These are phyloP conservation scores for Vesta saturnalis DNA, from an alignment of 2,888 invertebrate species.

Conservation along the genomic window DNA sequence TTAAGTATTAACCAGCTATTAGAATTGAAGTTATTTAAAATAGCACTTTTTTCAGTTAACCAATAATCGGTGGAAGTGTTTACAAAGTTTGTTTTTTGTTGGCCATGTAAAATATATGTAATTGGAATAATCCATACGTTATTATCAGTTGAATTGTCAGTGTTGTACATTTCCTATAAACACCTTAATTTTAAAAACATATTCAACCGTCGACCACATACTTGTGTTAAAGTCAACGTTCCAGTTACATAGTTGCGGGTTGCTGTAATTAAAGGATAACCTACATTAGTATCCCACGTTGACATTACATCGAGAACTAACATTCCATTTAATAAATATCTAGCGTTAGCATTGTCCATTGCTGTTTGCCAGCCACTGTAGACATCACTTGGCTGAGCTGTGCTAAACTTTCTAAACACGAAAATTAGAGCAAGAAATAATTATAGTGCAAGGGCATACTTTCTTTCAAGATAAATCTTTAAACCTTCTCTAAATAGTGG, in stretches of 20 bases:
- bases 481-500: conserved; percentile 19
- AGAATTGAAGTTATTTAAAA: conserved; percentile 15
- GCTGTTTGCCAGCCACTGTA: conserved; percentile 50
- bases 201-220: conserved; percentile 4
- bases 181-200: not conserved
- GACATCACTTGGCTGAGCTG: conserved; percentile 50
- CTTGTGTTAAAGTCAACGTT: conserved; percentile 18
- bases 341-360: conserved; percentile 42
- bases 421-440: not conserved
- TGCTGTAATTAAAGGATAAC: conserved; percentile 38
- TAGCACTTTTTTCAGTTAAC: conserved; percentile 27
- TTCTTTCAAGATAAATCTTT: conserved; percentile 16
- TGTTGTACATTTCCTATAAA: conserved; percentile 4
- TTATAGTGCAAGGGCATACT: not conserved
- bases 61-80: conserved; percentile 29
- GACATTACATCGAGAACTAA: not conserved
- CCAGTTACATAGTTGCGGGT: conserved; percentile 20
- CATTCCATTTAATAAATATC: conserved; percentile 15
- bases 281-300: conserved; percentile 30
- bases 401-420: conserved; percentile 37
- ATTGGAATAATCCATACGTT: conserved; percentile 25
- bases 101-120: conserved; percentile 14
- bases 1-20: conserved; percentile 57
- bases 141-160: not conserved
- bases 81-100: conserved; percentile 11